Conservation (phyloP, 1,140 invertebrate genomes). For the Bombus soroeensis region DNA sequence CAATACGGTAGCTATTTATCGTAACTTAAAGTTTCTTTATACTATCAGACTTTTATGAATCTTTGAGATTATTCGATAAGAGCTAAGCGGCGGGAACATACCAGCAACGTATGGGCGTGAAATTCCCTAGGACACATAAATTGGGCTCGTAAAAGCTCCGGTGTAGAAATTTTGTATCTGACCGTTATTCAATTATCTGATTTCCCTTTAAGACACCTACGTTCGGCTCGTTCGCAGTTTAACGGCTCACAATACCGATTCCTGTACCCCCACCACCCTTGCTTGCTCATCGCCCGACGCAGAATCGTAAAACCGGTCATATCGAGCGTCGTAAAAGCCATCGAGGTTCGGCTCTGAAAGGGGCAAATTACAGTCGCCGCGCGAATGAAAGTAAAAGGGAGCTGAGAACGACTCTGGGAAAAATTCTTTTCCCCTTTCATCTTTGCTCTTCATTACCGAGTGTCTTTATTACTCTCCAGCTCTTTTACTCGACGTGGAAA, state of each 20-base stretch:
- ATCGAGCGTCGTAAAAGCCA: constrained; percentile 64
- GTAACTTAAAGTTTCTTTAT: not conserved
- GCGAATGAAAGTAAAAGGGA: constrained; percentile 49
- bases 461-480: not conserved
- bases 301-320: constrained; percentile 69
- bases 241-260: constrained; percentile 60
- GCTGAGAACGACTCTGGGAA: not conserved
- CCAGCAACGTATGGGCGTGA: not conserved
- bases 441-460: constrained; percentile 13
- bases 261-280: not conserved
- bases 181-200: constrained; percentile 63
- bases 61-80: too few species aligned
- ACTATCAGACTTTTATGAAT: not conserved
- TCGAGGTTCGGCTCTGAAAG: constrained; percentile 42
- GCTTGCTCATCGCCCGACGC: constrained; percentile 31
- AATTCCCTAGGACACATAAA: constrained; percentile 2
- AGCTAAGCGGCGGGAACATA: too few species aligned
- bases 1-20: not conserved
- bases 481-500: not conserved
- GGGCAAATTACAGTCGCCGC: constrained; percentile 56
- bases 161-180: constrained; percentile 42
- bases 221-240: constrained; percentile 55
- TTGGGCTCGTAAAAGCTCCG: constrained; percentile 18
- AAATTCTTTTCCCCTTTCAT: constrained; percentile 22
- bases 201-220: constrained; percentile 42